Conservation (phyloP, 2,113 vertebrate genomes). For the Ailurus styani region DNA sequence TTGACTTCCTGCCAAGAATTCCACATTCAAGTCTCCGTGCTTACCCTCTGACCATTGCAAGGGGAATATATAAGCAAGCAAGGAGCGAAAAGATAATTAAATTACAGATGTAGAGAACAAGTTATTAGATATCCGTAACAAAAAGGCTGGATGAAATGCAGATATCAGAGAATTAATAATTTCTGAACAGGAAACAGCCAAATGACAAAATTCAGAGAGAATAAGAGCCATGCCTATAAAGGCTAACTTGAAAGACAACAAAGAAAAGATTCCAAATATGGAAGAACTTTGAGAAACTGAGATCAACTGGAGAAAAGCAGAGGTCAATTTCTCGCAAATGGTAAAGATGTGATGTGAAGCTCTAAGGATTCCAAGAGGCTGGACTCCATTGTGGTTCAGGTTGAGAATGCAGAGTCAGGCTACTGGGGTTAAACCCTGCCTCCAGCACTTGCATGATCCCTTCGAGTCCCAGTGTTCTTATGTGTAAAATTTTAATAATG, state of each 20-base stretch:
- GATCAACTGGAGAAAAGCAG: background rate
- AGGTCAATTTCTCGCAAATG: background rate
- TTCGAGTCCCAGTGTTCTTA: background rate
- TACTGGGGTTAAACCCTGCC: background rate
- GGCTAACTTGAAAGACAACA: background rate
- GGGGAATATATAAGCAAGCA: background rate
- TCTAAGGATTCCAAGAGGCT: background rate
- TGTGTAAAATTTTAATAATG: background rate
- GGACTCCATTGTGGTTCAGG: rapidly evolving
- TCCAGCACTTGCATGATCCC: background rate
- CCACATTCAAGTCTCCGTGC: background rate
- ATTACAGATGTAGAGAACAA: background rate
- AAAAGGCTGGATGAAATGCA: background rate
- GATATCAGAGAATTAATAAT: background rate
- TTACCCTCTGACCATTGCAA: background rate
- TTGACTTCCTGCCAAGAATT: background rate
- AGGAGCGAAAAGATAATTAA: background rate
- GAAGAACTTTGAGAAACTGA: background rate
- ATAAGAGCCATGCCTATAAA: background rate
- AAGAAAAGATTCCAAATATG: background rate
- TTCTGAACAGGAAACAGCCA: background rate
- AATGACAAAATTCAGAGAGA: background rate
- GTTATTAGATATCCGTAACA: background rate
- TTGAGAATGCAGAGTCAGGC: background rate
- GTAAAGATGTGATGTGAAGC: background rate